phyloP scores from a whole-genome alignment of 1,140 invertebrate genomes.

The Brevipalpus yothersi region DNA sequence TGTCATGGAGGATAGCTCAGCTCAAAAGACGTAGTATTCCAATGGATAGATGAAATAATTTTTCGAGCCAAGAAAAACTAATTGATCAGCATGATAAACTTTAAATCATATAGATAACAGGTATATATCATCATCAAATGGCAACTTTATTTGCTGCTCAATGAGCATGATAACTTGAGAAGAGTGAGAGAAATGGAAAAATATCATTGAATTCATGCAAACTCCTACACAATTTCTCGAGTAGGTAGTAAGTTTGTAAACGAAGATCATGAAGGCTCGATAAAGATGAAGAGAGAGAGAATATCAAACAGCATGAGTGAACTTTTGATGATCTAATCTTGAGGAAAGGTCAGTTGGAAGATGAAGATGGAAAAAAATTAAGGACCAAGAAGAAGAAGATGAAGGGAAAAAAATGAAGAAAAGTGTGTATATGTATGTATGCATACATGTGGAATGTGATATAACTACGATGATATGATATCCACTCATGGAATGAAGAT shows the following conservation, averaged over 20 bases:
- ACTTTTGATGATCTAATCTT: not conserved
- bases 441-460: too few species aligned
- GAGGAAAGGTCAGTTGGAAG: not conserved
- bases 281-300: not conserved
- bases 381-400: not conserved
- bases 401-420: not conserved
- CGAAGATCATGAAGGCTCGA: not conserved
- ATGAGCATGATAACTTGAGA: not conserved
- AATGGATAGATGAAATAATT: too few species aligned
- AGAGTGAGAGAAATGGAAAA: not conserved
- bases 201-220: not conserved
- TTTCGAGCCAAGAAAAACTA: too few species aligned
- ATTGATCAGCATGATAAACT: too few species aligned
- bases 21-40: too few species aligned
- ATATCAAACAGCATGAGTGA: not conserved
- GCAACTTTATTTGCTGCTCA: not conserved
- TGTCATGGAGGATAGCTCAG: too few species aligned
- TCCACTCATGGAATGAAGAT: not conserved
- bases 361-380: not conserved
- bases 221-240: not conserved
- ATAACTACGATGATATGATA: too few species aligned
- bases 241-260: not conserved
- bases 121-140: too few species aligned
- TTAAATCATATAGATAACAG: too few species aligned
- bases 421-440: not conserved